These are phyloP conservation scores for Daptonema setosum DNA, from an alignment of 2,888 invertebrate species.

Conservation along the genomic window DNA sequence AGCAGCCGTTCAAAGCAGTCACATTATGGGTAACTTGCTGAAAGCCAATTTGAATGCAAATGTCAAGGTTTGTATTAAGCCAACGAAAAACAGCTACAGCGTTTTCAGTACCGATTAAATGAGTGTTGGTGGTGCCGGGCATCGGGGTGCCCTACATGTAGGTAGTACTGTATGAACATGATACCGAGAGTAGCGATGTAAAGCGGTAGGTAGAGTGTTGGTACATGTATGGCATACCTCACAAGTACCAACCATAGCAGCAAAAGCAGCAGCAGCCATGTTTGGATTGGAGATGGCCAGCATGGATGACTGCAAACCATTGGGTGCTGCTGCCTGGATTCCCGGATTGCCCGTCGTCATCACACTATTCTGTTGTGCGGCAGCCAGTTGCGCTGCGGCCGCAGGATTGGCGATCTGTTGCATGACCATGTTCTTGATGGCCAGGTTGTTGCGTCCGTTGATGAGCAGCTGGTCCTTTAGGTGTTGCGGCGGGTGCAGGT, in stretches of 20 bases:
- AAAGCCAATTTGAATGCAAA: no score
- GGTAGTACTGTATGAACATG: no score
- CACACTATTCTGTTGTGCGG: neutral
- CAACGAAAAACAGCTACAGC: no score
- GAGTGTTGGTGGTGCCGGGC: no score
- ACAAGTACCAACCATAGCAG: neutral
- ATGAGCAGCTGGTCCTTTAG: slow-evolving; percentile 97
- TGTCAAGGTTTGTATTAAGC: no score
- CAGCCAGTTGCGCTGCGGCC: neutral
- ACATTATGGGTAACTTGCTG: no score
- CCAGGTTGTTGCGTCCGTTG: slow-evolving; percentile 97
- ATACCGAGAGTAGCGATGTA: no score
- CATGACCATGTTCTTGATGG: slow-evolving; percentile 55
- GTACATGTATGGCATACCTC: no score
- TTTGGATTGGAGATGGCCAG: neutral
- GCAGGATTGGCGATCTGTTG: slow-evolving; percentile 1
- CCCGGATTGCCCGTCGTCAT: neutral
- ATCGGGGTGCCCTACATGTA: no score
- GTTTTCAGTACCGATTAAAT: no score
- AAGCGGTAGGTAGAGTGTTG: no score
- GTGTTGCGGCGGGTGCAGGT: slow-evolving; percentile 99
- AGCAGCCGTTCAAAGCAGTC: no score
- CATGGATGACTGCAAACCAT: neutral
- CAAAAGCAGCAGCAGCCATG: neutral
- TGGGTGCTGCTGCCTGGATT: neutral